Percentiles rank a stretch among this genome's conserved stretches.
Evolutionary conservation across 2,888 invertebrate genomes (phyloP).

Genomic region (Lycocerus yunnanus): DNA sequence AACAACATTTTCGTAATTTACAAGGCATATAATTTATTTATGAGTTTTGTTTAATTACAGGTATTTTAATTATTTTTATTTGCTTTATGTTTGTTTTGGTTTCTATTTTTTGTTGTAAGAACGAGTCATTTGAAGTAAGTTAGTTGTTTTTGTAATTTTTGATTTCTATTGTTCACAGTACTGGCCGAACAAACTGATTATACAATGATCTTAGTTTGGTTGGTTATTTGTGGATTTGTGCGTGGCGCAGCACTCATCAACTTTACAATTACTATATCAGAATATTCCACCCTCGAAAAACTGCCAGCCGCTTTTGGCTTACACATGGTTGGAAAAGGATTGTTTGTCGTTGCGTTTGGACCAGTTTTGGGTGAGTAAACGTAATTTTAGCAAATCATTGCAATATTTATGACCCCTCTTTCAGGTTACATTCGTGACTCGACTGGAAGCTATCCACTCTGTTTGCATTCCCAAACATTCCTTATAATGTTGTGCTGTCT

Average conservation of each 20-base stretch:
- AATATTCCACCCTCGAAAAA: slow-evolving; percentile 71
- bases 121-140: slow-evolving; percentile 34
- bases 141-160: slow-evolving; percentile 31
- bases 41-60: slow-evolving; percentile 32
- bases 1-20: slow-evolving; percentile 37
- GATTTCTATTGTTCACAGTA: slow-evolving; percentile 59
- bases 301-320: slow-evolving; percentile 77
- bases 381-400: neutral
- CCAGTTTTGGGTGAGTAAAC: slow-evolving; percentile 67
- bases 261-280: slow-evolving; percentile 78
- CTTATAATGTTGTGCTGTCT: slow-evolving; percentile 70
- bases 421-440: slow-evolving; percentile 72
- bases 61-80: slow-evolving; percentile 28
- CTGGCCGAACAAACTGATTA: slow-evolving; percentile 75
- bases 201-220: slow-evolving; percentile 69
- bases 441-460: slow-evolving; percentile 69
- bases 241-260: slow-evolving; percentile 79
- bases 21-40: slow-evolving; percentile 31
- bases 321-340: slow-evolving; percentile 77
- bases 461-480: slow-evolving; percentile 73
- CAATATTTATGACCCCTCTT: neutral
- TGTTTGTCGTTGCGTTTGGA: slow-evolving; percentile 71
- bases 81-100: slow-evolving; percentile 35
- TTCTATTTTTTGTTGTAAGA: slow-evolving; percentile 32
- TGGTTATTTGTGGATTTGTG: slow-evolving; percentile 78